Evolutionary conservation across 92 coral and sea anemone species (phyloP).

Genomic region (Heliopora coerulea): DNA sequence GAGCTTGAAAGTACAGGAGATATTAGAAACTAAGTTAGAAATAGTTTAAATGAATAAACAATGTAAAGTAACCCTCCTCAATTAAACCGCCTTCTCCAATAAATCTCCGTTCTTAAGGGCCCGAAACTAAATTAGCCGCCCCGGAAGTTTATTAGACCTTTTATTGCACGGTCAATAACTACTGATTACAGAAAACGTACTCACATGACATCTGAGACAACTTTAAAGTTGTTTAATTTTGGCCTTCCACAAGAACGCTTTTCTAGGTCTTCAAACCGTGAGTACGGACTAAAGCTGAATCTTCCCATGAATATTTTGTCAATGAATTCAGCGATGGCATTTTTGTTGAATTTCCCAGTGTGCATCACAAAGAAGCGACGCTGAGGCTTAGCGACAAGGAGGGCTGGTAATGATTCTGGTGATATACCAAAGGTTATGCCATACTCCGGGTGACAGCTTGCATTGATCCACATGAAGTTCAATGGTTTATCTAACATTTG

Average conservation of each 20-base stretch:
- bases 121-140: too few relatives aligned
- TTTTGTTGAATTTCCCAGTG: conserved; percentile 43
- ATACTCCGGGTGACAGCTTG: conserved; percentile 83
- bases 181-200: neutral
- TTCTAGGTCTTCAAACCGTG: conserved; percentile 77
- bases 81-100: too few relatives aligned
- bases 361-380: conserved; percentile 66
- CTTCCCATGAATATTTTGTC: conserved; percentile 57
- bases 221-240: neutral
- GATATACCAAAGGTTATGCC: conserved; percentile 81
- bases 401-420: conserved; percentile 65
- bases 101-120: too few relatives aligned
- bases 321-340: conserved; percentile 59
- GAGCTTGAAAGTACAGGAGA: too few relatives aligned
- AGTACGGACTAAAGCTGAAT: conserved; percentile 58
- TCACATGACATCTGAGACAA: conserved; percentile 16
- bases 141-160: too few relatives aligned
- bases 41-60: too few relatives aligned
- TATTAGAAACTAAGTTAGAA: too few relatives aligned
- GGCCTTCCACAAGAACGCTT: neutral
- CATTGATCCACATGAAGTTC: conserved; percentile 84
- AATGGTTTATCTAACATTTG: conserved; percentile 58
- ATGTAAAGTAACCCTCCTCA: too few relatives aligned
- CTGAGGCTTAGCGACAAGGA: conserved; percentile 76
- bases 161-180: too few relatives aligned